Evolutionary conservation across 2,797 vertebrate genomes (phyloP), one percentile per base, ranked within the genome.

Genomic region (Myripristis jacobus): DNA sequence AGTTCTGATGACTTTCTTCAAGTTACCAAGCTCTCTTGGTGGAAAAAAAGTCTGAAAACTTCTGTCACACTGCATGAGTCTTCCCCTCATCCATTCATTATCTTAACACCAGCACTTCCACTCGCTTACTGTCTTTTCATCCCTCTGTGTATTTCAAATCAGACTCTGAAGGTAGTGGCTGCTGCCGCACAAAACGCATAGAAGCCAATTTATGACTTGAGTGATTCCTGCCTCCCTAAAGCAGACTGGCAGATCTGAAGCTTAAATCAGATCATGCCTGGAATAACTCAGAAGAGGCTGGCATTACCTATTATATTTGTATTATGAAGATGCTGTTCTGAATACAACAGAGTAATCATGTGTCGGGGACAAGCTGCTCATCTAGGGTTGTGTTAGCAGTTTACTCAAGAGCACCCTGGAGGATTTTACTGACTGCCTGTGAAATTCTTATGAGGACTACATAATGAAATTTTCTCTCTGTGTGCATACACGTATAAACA

Each of bases 151-250:
- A 80, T 87, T 84, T 82, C 77, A 83, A 75, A 81, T 89, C 73
- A 81, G 69, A 74, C 36, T 75, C 56, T 60, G 66, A 76, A 34
- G 50, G 55, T 54, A 59, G 43, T 48, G 66, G 69, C 73, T 50
- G 24, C 87, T 81, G 51, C 44, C 24, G 50, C 51, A 73, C 68
- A 79, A 81, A 82, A 77, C 41, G 3, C 34, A 83, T 61, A 59
- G 66, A 44, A 83, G 78, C 73, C 78, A 84, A 88, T 87, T 90
- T 90, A 80, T 85, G 86, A 77, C 73, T 67, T 73, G 69, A 86
- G 51, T 70, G 76, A 85, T 75, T 87, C 60, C 66, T 38, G 50
- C 71, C 61, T 84, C 73, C 79, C 81, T 60, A 46, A 73, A 83
- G 79, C 70, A 55, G 54, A 60, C 34, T 27, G 53, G 48, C 68